Evolutionary conservation across 2,113 vertebrate species (phyloP), one percentile per base, ranked within the genome.

Genomic region (Harpagus bidentatus): DNA sequence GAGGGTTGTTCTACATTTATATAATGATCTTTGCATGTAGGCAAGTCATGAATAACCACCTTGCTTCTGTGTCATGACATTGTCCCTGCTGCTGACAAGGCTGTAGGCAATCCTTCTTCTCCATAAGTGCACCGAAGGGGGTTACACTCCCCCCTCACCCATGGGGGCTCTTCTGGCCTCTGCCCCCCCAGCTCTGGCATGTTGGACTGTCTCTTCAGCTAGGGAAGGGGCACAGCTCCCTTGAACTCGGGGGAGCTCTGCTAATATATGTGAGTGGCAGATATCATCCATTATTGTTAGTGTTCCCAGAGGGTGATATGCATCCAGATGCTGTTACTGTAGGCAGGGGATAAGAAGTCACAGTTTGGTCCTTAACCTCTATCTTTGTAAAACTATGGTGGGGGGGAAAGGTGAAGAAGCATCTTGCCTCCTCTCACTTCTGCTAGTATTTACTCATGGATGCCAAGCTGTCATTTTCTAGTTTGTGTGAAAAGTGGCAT

Each of bases 401-500:
- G 10, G 31, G 80, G 21, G 32, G 12, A 55, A 82, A 93, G 83
- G 63, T 83, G 79, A 89, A 87, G 72, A 15, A 81, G n/a, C 47
- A 71, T 95, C 53, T 65, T 62, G 58, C 26, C 36, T 91, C 9
- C 20, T 86, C 59, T 95, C 50, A 36, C 31, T 90, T 89, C 50
- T 82, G 32, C 71, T 86, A 25, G 47, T 87, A 59, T 93, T 96
- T 96, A 90, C 85, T 67, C 36, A 25, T 8, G 63, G 65, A 55
- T 76, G 77, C 90, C 76, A 88, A 90, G 77, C 82, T 90, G 94
- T 93, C 93, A 53, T 88, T 65, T 92, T 93, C 76, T 78, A 65
- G 56, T 96, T 93, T 82, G 82, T 86, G 79, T 88, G 88, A 88
- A 83, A 90, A 95, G 62, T 45, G 79, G 42, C 72, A 53, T 67